phyloP scores from a whole-genome alignment of 2,797 vertebrate genomes.

The Graptemys geographica region DNA sequence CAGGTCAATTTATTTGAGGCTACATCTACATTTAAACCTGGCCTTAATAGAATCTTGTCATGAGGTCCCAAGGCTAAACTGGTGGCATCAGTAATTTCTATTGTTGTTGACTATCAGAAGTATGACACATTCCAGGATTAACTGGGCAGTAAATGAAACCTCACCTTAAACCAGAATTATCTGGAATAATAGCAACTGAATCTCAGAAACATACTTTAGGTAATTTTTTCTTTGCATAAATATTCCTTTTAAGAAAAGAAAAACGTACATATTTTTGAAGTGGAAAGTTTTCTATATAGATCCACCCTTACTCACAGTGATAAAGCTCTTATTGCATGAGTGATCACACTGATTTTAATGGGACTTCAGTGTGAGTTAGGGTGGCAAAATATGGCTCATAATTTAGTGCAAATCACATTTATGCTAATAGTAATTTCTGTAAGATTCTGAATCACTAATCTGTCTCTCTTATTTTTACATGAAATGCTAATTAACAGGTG shows the following conservation, averaged over 20 bases:
- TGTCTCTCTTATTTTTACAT: not conserved
- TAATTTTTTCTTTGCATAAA: not conserved
- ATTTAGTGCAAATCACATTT: not conserved
- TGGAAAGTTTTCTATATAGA: not conserved
- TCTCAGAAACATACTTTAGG: not conserved
- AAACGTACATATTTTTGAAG: not conserved
- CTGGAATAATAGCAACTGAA: not conserved
- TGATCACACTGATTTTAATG: not conserved
- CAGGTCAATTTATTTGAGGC: not conserved
- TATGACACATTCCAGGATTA: not conserved
- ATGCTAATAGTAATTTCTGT: not conserved
- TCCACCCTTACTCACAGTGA: not conserved
- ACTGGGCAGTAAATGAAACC: not conserved
- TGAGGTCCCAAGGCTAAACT: not conserved
- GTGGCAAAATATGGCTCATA: not conserved
- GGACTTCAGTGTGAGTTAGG: not conserved
- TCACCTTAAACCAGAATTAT: not conserved
- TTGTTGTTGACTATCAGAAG: not conserved
- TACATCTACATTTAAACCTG: not conserved
- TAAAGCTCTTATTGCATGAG: not conserved
- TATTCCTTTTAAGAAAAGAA: not conserved
- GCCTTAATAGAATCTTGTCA: not conserved
- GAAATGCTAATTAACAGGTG: not conserved
- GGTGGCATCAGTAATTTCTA: not conserved
- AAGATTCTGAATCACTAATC: not conserved